Evolutionary conservation across 1,140 invertebrate species (phyloP), one percentile per base, ranked within the genome.

Genomic region (Drosophila bocki): DNA sequence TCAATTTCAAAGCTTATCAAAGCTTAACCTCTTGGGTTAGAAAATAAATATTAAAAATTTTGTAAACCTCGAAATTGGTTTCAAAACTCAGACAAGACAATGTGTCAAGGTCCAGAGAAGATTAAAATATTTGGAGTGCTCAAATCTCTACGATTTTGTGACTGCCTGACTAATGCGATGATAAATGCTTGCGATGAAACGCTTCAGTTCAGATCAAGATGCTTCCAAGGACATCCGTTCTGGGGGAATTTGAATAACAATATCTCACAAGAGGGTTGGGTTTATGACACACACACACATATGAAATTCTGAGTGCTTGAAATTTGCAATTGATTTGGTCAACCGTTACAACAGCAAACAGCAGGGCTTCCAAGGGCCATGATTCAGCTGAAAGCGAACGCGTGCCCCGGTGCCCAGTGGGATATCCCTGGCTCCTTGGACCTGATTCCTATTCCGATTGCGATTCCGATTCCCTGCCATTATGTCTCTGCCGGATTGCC

Each of bases 121-220:
- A 29, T 29, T 6, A 6, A 33, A 32, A 33, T 48, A 51, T 29
- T 29, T 7, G 0, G 5, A 29, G 26, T 29, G 7, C 26, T 29
- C 6, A 29, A 29, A 54, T 54, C 53, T 39, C 13, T 15, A 29
- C 35, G 47, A 44, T 57, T 51, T 15, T n/a, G 57, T 62, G 63
- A 88, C 65, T 84, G 78, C 85, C 70, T 88, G 63, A 70, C 85
- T 84, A 90, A 88, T 88, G 70, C 67, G 69, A 85, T 88, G 84
- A 88, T 81, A 88, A 88, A 88, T 88, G 81, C 45, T 88, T 88
- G 85, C 63, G 75, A 90, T 90, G 85, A 85, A 85, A 82, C 83
- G 83, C 80, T 77, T 75, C 79, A 62, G 33, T 86, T 78, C 57
- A 47, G 74, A 53, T 80, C 22, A 51, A 47, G 61, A 54, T 53